Evolutionary conservation across 2,888 invertebrate species (phyloP).

Genomic region (Bombyx huttoni): DNA sequence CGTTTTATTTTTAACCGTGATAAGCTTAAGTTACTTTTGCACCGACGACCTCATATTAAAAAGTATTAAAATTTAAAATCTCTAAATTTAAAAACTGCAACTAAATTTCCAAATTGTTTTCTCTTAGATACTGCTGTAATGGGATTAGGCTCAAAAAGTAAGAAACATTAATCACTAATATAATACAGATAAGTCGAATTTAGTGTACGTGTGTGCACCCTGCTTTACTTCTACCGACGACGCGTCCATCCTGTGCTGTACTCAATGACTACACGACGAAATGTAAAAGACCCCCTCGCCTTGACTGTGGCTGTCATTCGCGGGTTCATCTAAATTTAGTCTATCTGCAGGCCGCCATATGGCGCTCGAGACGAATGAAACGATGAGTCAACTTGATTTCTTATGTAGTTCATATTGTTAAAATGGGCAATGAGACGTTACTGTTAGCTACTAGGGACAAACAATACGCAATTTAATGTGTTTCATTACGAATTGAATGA

Average conservation of each 20-base stretch:
- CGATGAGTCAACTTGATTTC: slow-evolving; percentile 38
- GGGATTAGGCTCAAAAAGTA: too few species aligned
- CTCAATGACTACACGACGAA: slow-evolving; percentile 2
- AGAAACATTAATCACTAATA: not conserved
- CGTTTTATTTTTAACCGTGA: too few species aligned
- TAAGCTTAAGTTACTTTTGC: too few species aligned
- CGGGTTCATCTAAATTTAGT: not conserved
- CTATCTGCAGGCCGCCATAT: slow-evolving; percentile 41
- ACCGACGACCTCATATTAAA: too few species aligned
- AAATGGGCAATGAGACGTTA: slow-evolving; percentile 19
- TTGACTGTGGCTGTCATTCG: not conserved
- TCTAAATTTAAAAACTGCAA: too few species aligned
- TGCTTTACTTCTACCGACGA: slow-evolving; percentile 12
- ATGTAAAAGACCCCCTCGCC: not conserved
- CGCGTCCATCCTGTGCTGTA: slow-evolving; percentile 33
- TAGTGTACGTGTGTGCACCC: slow-evolving; percentile 20
- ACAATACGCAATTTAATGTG: not conserved
- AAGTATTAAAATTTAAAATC: too few species aligned
- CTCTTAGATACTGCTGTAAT: too few species aligned
- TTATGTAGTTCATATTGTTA: slow-evolving; percentile 24
- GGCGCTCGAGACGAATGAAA: slow-evolving; percentile 17
- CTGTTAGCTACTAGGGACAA: not conserved
- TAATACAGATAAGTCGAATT: not conserved
- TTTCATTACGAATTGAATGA: too few species aligned
- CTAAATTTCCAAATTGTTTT: too few species aligned